These are phyloP conservation scores for Sylvietta virens DNA, from an alignment of 2,113 vertebrate species.

Conservation along the genomic window DNA sequence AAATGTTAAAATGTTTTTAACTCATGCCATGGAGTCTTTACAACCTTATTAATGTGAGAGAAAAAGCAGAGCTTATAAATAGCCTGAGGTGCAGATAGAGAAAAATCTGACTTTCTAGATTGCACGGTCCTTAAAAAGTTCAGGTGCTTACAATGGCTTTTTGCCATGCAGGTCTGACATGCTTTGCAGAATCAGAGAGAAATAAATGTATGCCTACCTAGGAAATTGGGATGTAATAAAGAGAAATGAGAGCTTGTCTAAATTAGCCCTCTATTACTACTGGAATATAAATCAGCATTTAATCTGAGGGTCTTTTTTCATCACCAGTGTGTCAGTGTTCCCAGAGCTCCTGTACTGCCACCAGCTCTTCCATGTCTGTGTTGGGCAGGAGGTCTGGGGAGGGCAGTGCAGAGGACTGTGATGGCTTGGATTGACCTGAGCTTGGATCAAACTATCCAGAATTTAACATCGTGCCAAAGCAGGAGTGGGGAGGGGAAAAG, in stretches of 20 bases:
- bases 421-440: background rate
- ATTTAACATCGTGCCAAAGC: background rate
- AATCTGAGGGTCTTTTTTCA: background rate
- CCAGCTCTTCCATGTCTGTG: fast-evolving
- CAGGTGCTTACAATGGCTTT: background rate
- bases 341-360: background rate
- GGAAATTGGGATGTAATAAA: background rate
- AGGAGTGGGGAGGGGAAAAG: background rate
- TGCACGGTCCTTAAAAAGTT: background rate
- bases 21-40: background rate
- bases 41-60: background rate
- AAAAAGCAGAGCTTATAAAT: background rate
- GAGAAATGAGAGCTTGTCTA: background rate
- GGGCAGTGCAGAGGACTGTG: background rate
- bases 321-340: background rate
- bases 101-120: background rate
- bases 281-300: background rate
- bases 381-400: background rate
- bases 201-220: background rate
- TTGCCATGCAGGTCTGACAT: background rate
- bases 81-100: background rate
- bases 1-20: background rate
- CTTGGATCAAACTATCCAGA: background rate
- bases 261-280: background rate
- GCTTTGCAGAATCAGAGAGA: background rate